Percentiles rank a stretch among this genome's conserved stretches.
Conservation (phyloP, 2,888 invertebrate genomes). For the Agrotis clavis region DNA sequence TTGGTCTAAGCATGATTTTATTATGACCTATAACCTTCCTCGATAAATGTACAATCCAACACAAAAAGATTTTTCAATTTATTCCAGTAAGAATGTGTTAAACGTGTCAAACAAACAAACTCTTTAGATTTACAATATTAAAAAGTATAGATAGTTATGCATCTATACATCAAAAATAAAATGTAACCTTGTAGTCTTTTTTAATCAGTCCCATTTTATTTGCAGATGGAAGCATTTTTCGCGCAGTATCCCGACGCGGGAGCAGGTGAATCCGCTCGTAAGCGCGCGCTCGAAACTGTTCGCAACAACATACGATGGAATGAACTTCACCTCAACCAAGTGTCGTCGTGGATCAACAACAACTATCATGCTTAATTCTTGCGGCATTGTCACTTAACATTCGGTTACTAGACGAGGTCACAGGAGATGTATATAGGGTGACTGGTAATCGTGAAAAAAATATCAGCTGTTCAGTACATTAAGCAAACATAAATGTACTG, state of each 20-base stretch:
- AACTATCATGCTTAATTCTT: constrained; percentile 42
- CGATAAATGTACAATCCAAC: too few species aligned
- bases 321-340: constrained; percentile 89
- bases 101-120: too few species aligned
- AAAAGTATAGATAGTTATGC: too few species aligned
- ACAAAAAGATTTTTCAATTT: too few species aligned
- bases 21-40: too few species aligned
- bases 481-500: too few species aligned
- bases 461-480: too few species aligned
- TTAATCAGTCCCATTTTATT: constrained; percentile 22
- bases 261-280: constrained; percentile 94
- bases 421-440: neutral
- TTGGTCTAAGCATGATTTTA: too few species aligned
- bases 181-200: neutral
- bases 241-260: constrained; percentile 95
- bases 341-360: constrained; percentile 92
- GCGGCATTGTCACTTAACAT: neutral
- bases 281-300: constrained; percentile 94
- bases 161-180: neutral
- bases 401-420: neutral
- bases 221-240: constrained; percentile 95
- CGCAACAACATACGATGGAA: constrained; percentile 96
- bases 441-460: too few species aligned
- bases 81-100: too few species aligned
- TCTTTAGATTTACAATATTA: too few species aligned